Conservation (phyloP, 2,888 invertebrate genomes). For the Cosmopolites sordidus region DNA sequence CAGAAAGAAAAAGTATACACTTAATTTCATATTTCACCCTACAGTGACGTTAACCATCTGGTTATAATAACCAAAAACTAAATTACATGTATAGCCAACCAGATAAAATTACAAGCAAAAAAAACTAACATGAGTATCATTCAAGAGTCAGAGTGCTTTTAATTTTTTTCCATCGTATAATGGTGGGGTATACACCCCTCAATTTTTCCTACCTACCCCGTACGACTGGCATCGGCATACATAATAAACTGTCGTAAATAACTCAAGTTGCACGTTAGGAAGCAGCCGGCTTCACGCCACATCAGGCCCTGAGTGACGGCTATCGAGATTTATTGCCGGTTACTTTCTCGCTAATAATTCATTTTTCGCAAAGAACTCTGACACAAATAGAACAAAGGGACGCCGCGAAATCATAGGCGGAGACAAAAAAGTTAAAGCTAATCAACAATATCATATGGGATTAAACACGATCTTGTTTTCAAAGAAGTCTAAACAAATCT, state of each 20-base stretch:
- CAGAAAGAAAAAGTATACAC: too few species aligned
- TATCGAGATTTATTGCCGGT: conserved; percentile 50
- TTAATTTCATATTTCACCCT: too few species aligned
- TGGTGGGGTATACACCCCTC: background rate
- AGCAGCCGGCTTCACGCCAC: conserved; percentile 28
- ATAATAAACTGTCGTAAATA: conserved; percentile 27
- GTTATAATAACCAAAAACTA: too few species aligned
- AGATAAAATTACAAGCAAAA: too few species aligned
- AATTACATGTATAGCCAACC: too few species aligned
- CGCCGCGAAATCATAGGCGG: conserved; percentile 19
- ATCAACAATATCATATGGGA: too few species aligned
- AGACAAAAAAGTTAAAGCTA: background rate
- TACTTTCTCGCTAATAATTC: conserved; percentile 49
- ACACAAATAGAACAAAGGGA: conserved; percentile 48
- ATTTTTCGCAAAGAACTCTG: conserved; percentile 47
- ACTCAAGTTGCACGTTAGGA: conserved; percentile 23
- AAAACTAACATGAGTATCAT: too few species aligned
- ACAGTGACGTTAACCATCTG: too few species aligned
- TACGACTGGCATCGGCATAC: conserved; percentile 12
- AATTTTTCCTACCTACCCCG: conserved; percentile 1
- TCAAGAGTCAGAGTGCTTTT: too few species aligned
- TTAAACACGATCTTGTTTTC: too few species aligned
- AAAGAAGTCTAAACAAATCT: too few species aligned
- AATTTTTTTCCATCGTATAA: too few species aligned
- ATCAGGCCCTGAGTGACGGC: conserved; percentile 47